phyloP scores from a whole-genome alignment of 2,888 invertebrate genomes.

The Elegia similella region DNA sequence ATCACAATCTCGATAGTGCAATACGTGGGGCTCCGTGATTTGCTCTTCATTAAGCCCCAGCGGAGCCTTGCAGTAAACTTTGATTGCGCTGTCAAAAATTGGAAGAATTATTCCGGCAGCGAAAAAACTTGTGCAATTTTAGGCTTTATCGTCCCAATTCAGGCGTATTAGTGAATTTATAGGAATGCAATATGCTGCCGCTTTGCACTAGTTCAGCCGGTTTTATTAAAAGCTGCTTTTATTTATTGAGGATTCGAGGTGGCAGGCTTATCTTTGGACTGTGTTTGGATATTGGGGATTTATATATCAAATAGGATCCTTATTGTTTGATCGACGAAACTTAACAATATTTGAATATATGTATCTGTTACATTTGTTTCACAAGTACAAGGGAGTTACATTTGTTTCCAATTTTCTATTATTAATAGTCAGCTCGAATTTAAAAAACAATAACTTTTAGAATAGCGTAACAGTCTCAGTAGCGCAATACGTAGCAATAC shows the following conservation, averaged over 20 bases:
- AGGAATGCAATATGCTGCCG: conserved; percentile 71
- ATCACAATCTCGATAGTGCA: conserved; percentile 40
- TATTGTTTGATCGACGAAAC: too few species aligned
- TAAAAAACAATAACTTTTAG: background rate
- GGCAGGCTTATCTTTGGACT: conserved; percentile 48
- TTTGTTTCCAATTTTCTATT: conserved; percentile 31
- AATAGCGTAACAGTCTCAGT: conserved; percentile 41
- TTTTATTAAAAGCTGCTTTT: conserved; percentile 77
- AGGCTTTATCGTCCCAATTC: conserved; percentile 77
- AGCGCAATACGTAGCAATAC: conserved; percentile 55
- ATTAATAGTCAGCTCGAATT: background rate
- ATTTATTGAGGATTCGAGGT: conserved; percentile 70
- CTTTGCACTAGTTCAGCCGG: conserved; percentile 57
- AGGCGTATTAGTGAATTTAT: conserved; percentile 79
- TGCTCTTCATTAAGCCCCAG: conserved; percentile 73
- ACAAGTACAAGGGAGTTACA: too few species aligned
- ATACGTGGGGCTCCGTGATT: conserved; percentile 61
- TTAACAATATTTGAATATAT: too few species aligned
- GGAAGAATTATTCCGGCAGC: conserved; percentile 77
- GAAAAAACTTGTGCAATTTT: conserved; percentile 78
- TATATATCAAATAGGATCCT: too few species aligned
- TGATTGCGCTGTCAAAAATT: conserved; percentile 82
- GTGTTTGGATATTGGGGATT: too few species aligned
- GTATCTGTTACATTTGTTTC: too few species aligned
- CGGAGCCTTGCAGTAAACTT: conserved; percentile 75